Base-by-base conservation (phyloP, 53 echinoderm and acorn worm species). In the Holothuria scabra region DNA sequence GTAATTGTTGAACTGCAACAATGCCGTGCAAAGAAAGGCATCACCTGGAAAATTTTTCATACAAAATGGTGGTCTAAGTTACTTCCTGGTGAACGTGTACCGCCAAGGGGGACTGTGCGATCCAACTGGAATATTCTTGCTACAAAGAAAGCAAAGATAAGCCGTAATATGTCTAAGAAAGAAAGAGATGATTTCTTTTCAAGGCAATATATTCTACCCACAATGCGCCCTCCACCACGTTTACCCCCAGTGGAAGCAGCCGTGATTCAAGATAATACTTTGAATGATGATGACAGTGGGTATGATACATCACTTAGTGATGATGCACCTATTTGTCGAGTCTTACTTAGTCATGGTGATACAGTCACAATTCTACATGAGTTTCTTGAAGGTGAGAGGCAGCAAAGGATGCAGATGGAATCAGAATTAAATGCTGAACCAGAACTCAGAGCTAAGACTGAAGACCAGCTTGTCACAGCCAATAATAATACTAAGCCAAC, bases 281-380 rank as follows among this genome's bases (percentile, higher is more conserved):
- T n/a, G n/a, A n/a, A n/a, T n/a, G n/a, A n/a, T n/a, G n/a, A 58
- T 16, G 66, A 66, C 28, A 66, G 66, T 28, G 66, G 28, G 7
- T 66, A 66, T 25, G 66, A 66, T 66, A 66, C 66, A 66, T 66
- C 29, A 66, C 12, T 13, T 34, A 26, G 28, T 66, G 66, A 66
- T 66, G 66, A 25, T 26, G 21, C 24, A 21, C 83, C 60, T 38
- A 34, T 65, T 14, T 57, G 58, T 57, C 28, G 28, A 4, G 18
- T 84, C 22, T 56, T 88, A 24, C 64, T 74, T 19, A 37, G 65
- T 10, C 89, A 89, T 57, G 83, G 87, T 12, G 88, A 88, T 60
- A 88, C 88, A 20, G 59, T 89, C 24, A 68, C 82, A 1, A 41
- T 80, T 70, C 56, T 89, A 26, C 90, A 89, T 89, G 85, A 89